A percentile compares a stretch with the other conserved stretches of the same genome.
Evolutionary conservation across 2,113 vertebrate genomes (phyloP).

Genomic region (Protobothrops flavoviridis): DNA sequence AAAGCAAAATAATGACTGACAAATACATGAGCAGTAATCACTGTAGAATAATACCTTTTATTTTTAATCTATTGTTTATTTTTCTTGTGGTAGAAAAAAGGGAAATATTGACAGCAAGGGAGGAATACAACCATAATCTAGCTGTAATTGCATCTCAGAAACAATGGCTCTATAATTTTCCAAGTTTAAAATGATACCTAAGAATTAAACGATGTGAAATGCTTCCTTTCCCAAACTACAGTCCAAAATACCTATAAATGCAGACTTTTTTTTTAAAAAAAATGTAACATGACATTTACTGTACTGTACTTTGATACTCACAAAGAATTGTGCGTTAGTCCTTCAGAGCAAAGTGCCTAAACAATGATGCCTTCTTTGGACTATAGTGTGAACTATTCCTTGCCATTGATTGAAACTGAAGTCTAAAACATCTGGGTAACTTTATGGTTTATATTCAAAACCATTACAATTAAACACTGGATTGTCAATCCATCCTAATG

Average conservation of each 20-base stretch:
- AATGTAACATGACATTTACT: not conserved
- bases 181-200: not conserved
- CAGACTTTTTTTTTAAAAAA: not conserved
- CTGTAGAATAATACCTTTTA: not conserved
- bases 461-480: not conserved
- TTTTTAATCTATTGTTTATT: not conserved
- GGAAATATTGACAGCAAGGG: not conserved
- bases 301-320: not conserved
- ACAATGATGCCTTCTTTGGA: not conserved
- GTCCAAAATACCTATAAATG: not conserved
- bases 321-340: not conserved
- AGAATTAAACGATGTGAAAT: not conserved
- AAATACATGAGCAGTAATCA: not conserved
- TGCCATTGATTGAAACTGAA: not conserved
- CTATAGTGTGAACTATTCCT: not conserved
- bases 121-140: not conserved
- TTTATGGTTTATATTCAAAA: not conserved
- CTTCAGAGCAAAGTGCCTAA: not conserved
- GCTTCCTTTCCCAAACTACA: not conserved
- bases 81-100: not conserved
- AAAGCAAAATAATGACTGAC: not conserved
- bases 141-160: not conserved
- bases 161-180: conserved; percentile 9
- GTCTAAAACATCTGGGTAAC: not conserved
- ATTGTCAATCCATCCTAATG: not conserved